A percentile compares a stretch with the other conserved stretches of the same genome.
Conservation (phyloP, 2,797 vertebrate species). For the Rhincodon typus region DNA sequence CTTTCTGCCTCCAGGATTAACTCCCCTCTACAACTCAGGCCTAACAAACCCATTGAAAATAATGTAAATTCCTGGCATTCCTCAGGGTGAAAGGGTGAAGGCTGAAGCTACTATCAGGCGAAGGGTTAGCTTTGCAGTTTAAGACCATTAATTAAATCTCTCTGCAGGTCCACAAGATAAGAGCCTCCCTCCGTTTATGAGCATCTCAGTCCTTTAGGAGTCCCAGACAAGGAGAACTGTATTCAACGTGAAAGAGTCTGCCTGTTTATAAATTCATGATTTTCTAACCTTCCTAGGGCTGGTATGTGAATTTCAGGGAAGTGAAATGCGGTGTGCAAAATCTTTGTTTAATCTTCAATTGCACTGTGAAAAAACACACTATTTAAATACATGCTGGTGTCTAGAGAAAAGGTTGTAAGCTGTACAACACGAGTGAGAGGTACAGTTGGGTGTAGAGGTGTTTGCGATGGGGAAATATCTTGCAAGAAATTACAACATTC, state of each 20-base stretch:
- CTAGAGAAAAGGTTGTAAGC: neutral
- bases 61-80: constrained; percentile 31
- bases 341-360: neutral
- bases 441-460: neutral
- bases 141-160: constrained; percentile 29
- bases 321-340: neutral
- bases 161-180: neutral
- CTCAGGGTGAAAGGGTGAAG: neutral
- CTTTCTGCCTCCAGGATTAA: neutral
- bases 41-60: constrained; percentile 21
- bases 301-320: too few species aligned
- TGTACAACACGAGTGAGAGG: neutral
- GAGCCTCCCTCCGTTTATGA: neutral
- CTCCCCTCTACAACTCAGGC: neutral
- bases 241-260: neutral
- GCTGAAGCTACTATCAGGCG: neutral
- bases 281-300: neutral
- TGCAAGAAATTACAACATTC: neutral
- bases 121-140: neutral
- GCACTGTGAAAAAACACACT: neutral
- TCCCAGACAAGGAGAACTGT: neutral
- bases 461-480: neutral
- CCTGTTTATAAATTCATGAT: neutral
- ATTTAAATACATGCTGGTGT: neutral
- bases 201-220: neutral